Evolutionary conservation across 2,113 vertebrate genomes (phyloP), one percentile per base, ranked within the genome.

Genomic region (Aix galericulata): DNA sequence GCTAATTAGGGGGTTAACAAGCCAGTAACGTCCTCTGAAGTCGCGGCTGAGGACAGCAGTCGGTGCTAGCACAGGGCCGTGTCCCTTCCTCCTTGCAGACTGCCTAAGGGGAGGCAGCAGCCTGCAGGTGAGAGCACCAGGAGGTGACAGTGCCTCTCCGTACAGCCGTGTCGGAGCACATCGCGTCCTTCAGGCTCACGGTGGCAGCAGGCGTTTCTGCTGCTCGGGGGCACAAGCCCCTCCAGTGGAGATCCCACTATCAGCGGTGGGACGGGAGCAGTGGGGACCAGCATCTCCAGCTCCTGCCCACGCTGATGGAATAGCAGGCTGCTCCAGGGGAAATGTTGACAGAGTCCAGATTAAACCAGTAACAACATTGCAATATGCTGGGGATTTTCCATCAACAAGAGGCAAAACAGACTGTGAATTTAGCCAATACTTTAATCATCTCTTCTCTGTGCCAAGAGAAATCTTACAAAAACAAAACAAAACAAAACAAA

Each of bases 371-470:
- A 86, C 32, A 62, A 63, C 60, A 68, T 59, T 52, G 52, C 80
- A 59, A 18, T 60, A 48, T 89, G 86, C 38, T 84, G 74, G 42
- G 50, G 60, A 40, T 79, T 92, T 83, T 53, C 68, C 72, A 42
- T 59, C 38, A 66, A n/a, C 31, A 60, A 53, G 58, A 94, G 71
- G 42, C 81, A 91, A 75, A 93, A 76, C 66, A 93, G 50, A 9
- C 26, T 53, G 66, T 17, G 40, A 77, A 55, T 71, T 68, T 44
- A 81, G 59, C 50, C 78, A 84, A 40, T 25, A 25, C 59, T 92
- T 94, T 46, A 62, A 42, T 67, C 26, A 64, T 38, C 53, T 55
- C 36, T 38, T 64, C 29, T 48, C 48, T 67, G 60, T 74, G 75
- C 66, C 88, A 67, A 79, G 34, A 74, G 56, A 71, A 78, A 40